Evolutionary conservation across 1,140 invertebrate genomes (phyloP), one percentile per base, ranked within the genome.

Genomic region (Pararge aegeria): DNA sequence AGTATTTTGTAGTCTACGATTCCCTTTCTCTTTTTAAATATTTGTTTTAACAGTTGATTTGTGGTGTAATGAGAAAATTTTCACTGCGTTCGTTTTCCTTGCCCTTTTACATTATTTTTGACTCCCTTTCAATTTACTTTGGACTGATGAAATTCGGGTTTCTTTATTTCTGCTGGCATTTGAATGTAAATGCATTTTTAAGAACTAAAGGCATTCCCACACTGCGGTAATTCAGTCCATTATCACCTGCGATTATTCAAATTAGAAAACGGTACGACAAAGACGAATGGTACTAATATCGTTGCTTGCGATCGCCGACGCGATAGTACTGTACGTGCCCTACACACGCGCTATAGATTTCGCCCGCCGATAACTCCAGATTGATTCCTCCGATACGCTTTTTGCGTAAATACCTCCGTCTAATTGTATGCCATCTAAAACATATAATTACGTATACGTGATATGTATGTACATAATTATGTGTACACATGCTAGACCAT

Each of bases 231-330:
- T 40, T 40, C 19, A 46, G 79, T 68, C 66, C 73, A 83, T 89
- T 85, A 80, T 82, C 83, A 86, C 80, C 80, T 83, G 71, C 79
- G 83, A 89, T 89, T 89, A 89, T 87, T 87, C 74, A 87, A 89
- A 89, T 89, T 82, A 87, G 83, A 76, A 76, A 87, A 77, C 66
- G 74, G 78, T 73, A 83, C 83, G 87, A 89, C 87, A 87, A 80
- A 87, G 87, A 88, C 83, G 87, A 87, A 89, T 89, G 84, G 80
- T 75, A 72, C 71, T 85, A 84, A 89, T 89, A 89, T 85, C 84
- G 80, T 64, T 65, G 55, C 68, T 60, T 51, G 78, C 73, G 83
- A 87, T 87, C 71, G 77, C 71, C 68, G 58, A 49, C 58, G 27
- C 75, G 84, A 89, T 87, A 85, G 55, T 68, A 63, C 67, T 64